These are phyloP conservation scores for Trichopoda pennipes DNA, from an alignment of 2,888 invertebrate genomes.

Conservation along the genomic window DNA sequence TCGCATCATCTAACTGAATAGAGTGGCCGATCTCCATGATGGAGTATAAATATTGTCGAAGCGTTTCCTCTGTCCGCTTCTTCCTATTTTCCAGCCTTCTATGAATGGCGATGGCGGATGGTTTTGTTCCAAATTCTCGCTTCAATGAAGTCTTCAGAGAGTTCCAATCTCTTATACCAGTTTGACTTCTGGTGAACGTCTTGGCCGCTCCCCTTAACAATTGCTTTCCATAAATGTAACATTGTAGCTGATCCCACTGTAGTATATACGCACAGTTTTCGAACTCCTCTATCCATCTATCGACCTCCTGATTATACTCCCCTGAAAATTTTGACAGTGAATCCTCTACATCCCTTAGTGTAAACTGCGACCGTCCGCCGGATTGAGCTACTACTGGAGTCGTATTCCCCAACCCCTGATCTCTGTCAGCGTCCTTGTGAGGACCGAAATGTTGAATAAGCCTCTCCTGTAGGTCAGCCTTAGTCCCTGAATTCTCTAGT, in stretches of 20 bases:
- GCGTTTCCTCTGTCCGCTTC: slow-evolving; percentile 41
- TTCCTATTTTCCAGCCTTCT: slow-evolving; percentile 27
- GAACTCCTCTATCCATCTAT: not conserved
- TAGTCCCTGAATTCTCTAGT: slow-evolving; percentile 4
- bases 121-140: slow-evolving; percentile 41
- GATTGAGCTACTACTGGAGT: not conserved
- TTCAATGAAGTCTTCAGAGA: slow-evolving; percentile 38
- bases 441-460: slow-evolving; percentile 14
- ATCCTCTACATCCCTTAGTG: slow-evolving; percentile 20
- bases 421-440: not conserved
- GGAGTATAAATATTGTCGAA: not conserved
- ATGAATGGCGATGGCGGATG: slow-evolving; percentile 46
- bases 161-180: slow-evolving; percentile 50
- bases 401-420: not conserved
- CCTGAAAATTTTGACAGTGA: slow-evolving; percentile 22
- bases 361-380: not conserved
- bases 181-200: slow-evolving; percentile 55
- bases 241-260: slow-evolving; percentile 48
- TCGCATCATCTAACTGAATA: too few relatives aligned
- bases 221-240: slow-evolving; percentile 61
- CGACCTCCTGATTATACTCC: not conserved
- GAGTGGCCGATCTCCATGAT: too few relatives aligned
- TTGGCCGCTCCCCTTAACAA: slow-evolving; percentile 59
- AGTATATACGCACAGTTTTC: slow-evolving; percentile 7
- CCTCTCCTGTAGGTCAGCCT: slow-evolving; percentile 33